Evolutionary conservation across 2,113 vertebrate genomes (phyloP).

Genomic region (Galbula dea): DNA sequence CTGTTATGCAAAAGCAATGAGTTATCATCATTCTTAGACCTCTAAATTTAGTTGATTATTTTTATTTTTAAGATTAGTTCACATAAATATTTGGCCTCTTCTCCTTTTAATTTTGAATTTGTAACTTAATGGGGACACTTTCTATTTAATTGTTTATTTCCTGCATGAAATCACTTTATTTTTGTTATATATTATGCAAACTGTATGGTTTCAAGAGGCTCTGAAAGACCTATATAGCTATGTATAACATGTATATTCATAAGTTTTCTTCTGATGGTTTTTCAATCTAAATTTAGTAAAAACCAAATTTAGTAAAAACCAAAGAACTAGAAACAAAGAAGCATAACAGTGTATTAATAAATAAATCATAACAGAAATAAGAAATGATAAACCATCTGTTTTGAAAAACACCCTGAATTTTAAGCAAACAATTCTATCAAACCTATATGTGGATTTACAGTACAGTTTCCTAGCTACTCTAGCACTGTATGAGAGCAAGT

Average conservation of each 20-base stretch:
- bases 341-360: neutral
- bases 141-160: neutral
- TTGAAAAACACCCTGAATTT: neutral
- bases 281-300: neutral
- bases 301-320: neutral
- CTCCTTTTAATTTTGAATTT: neutral
- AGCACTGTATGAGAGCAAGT: neutral
- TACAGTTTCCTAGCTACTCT: neutral
- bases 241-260: neutral
- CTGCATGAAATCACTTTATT: neutral
- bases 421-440: neutral
- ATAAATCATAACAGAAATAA: conserved; percentile 12
- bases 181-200: neutral
- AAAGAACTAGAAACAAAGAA: neutral
- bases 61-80: neutral
- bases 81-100: neutral
- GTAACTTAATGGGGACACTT: neutral
- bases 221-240: neutral
- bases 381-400: neutral
- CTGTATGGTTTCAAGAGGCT: neutral
- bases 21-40: neutral
- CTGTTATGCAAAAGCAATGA: neutral
- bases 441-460: neutral
- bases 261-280: neutral
- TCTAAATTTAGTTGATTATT: neutral